Conservation (phyloP, 1,140 invertebrate species). For the Rhyacophila brunnea region DNA sequence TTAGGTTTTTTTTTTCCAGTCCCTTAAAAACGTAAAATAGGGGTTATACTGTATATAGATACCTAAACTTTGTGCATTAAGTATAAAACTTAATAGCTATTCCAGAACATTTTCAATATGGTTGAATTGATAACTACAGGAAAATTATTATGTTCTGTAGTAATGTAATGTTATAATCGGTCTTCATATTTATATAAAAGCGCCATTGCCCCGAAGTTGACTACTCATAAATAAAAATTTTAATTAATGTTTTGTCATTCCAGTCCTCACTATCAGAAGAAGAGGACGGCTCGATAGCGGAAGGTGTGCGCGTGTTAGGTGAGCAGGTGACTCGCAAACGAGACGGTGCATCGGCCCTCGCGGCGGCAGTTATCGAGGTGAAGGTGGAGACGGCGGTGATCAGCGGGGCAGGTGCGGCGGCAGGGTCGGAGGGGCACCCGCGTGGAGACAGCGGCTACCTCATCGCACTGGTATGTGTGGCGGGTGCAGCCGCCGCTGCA, state of each 20-base stretch:
- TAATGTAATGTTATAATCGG: too few species aligned
- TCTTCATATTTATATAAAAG: too few species aligned
- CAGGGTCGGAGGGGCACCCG: constrained; percentile 43
- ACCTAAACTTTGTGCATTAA: too few species aligned
- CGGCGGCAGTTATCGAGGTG: constrained; percentile 77
- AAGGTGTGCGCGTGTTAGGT: constrained; percentile 65
- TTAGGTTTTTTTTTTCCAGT: too few species aligned
- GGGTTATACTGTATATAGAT: too few species aligned
- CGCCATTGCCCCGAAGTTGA: too few species aligned
- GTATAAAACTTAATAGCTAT: too few species aligned
- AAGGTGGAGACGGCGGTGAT: constrained; percentile 71
- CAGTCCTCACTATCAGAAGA: constrained; percentile 51
- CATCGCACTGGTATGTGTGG: constrained; percentile 41
- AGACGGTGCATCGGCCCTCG: constrained; percentile 58
- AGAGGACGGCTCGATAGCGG: constrained; percentile 56
- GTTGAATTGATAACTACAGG: too few species aligned
- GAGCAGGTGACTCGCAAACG: constrained; percentile 68
- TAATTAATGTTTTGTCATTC: constrained; percentile 31
- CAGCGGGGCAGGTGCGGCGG: constrained; percentile 43
- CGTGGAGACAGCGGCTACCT: constrained; percentile 40
- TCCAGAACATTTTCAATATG: too few species aligned
- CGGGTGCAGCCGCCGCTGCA: constrained; percentile 47
- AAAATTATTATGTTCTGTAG: too few species aligned
- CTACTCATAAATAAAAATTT: background rate
- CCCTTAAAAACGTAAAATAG: too few species aligned